phyloP scores from a whole-genome alignment of 2,797 vertebrate genomes.

The Bryconaethiops microstoma region DNA sequence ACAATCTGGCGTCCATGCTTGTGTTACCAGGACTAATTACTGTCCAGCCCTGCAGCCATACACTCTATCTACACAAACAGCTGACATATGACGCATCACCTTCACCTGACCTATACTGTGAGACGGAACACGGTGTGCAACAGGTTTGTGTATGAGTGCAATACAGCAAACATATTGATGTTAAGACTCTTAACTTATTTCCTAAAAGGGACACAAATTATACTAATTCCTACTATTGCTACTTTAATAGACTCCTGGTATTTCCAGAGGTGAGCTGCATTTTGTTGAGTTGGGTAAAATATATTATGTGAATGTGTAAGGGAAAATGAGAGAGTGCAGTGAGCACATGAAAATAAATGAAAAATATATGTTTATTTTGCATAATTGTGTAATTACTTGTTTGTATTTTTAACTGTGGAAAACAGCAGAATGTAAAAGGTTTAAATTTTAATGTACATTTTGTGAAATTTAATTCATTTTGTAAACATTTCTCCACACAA shows the following conservation, averaged over 20 bases:
- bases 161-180: neutral
- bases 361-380: too few species aligned
- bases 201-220: neutral
- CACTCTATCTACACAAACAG: constrained; percentile 66
- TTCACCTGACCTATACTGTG: constrained; percentile 32
- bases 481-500: too few species aligned
- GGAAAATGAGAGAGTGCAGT: too few species aligned
- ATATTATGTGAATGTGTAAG: neutral
- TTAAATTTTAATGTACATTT: too few species aligned
- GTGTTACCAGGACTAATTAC: constrained; percentile 76
- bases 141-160: constrained; percentile 14
- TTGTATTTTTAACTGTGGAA: too few species aligned
- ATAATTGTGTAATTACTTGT: too few species aligned
- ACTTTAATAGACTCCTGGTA: neutral
- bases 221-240: neutral
- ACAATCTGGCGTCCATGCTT: constrained; percentile 76
- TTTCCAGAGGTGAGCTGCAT: neutral
- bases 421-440: too few species aligned
- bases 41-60: constrained; percentile 69
- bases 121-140: constrained; percentile 5
- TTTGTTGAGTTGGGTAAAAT: neutral
- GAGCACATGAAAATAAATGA: too few species aligned
- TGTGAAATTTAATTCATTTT: too few species aligned
- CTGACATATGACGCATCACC: constrained; percentile 50
- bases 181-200: neutral